phyloP scores from a whole-genome alignment of 2,888 invertebrate species.

The Gymnosoma rotundatum region DNA sequence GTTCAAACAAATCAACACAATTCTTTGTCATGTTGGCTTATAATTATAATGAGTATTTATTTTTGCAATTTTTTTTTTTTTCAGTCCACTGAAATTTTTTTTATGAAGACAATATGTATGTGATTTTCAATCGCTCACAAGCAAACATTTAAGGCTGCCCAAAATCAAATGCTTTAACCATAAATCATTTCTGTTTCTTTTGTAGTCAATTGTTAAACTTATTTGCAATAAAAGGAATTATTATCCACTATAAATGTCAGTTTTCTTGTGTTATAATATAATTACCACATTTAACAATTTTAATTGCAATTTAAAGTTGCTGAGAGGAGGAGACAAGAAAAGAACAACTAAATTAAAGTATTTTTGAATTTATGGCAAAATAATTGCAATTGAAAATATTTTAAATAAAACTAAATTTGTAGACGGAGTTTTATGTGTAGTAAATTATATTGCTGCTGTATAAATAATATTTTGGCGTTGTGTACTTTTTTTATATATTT shows the following conservation, averaged over 20 bases:
- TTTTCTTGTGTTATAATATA: conserved; percentile 27
- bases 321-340: neutral
- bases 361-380: conserved; percentile 59
- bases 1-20: conserved; percentile 55
- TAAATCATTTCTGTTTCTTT: conserved; percentile 47
- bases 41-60: conserved; percentile 47
- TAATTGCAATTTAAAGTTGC: conserved; percentile 46
- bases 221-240: conserved; percentile 19
- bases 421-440: neutral
- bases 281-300: conserved; percentile 52
- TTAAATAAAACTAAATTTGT: neutral
- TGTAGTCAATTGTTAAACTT: conserved; percentile 1
- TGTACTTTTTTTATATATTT: no score
- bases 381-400: conserved; percentile 61
- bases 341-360: conserved; percentile 20
- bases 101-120: neutral
- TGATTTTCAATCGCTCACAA: neutral
- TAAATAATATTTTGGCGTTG: neutral
- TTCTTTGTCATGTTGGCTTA: conserved; percentile 47
- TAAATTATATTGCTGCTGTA: neutral
- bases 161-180: conserved; percentile 7
- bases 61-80: no score
- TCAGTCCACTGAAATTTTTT: neutral
- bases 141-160: conserved; percentile 18
- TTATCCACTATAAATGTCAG: conserved; percentile 28